Evolutionary conservation across 2,888 invertebrate species (phyloP).

Genomic region (Zygothrica quintamaculata): DNA sequence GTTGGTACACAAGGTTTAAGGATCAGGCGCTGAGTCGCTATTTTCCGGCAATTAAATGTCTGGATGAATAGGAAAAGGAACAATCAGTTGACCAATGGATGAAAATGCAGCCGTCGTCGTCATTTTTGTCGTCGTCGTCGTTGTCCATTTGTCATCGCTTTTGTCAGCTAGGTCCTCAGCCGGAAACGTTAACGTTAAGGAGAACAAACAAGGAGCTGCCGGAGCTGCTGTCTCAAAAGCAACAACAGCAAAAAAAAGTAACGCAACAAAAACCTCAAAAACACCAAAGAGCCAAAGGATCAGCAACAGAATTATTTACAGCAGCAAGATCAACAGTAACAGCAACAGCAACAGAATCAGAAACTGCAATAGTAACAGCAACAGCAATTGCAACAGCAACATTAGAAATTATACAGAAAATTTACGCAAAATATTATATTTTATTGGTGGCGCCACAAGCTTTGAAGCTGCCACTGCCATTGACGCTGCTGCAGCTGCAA

Average conservation of each 20-base stretch:
- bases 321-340: slow-evolving; percentile 28
- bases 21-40: slow-evolving; percentile 34
- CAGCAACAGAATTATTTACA: slow-evolving; percentile 16
- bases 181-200: slow-evolving; percentile 40
- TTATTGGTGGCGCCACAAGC: slow-evolving; percentile 20
- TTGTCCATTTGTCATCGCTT: slow-evolving; percentile 79
- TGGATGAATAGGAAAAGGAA: slow-evolving; percentile 75
- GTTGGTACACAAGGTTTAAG: neutral
- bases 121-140: slow-evolving; percentile 79
- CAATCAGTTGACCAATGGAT: slow-evolving; percentile 79
- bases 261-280: slow-evolving; percentile 19
- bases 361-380: slow-evolving; percentile 42
- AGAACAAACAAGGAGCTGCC: slow-evolving; percentile 23
- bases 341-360: slow-evolving; percentile 17
- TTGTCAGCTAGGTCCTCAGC: slow-evolving; percentile 58
- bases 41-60: slow-evolving; percentile 77
- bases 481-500: slow-evolving; percentile 26
- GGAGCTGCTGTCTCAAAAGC: slow-evolving; percentile 28
- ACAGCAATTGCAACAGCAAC: slow-evolving; percentile 19
- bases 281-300: neutral
- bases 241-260: slow-evolving; percentile 30
- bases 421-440: slow-evolving; percentile 34
- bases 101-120: slow-evolving; percentile 82
- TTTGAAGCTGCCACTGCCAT: slow-evolving; percentile 13
- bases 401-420: slow-evolving; percentile 9